Evolutionary conservation across 2,113 vertebrate genomes (phyloP), one percentile per base, ranked within the genome.

Genomic region (Protobothrops mucrosquamatus): DNA sequence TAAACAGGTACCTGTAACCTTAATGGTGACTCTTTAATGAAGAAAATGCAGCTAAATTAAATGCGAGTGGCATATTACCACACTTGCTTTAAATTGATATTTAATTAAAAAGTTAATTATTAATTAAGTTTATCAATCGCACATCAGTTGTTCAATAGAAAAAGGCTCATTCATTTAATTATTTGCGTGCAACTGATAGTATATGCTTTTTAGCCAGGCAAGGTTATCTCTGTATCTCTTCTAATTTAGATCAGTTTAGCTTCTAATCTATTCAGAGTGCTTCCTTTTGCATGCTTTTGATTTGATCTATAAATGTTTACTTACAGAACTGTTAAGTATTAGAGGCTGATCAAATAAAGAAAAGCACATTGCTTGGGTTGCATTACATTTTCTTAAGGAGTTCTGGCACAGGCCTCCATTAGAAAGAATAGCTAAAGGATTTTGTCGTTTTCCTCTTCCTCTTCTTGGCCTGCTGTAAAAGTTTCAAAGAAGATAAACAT

Each of bases 41-140:
- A 96, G 95, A 94, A 96, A 97, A 97, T 93, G 93, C 93, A 94
- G 95, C 92, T 95, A 94, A 96, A 95, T 96, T 96, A 94, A 97
- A 96, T 96, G 95, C 91, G 0, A 97, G 97, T 96, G 95, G 96
- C 97, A 96, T 96, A 96, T 96, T 97, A 95, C 94, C 95, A 96
- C 95, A 95, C 95, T 97, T 97, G 97, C 97, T 97, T 97, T 96
- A 97, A 96, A 98, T 97, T 98, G 96, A 97, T 97, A 98, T 97
- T 97, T 98, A 98, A 98, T 98, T 98, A 97, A 97, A 98, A 98
- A 98, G 95, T 98, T 98, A 98, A 98, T 98, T 98, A 98, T 98
- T 98, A 98, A 98, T 97, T 97, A 96, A 96, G 96, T 96, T 98
- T 98, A 98, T 98, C 96, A 95, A 97, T 97, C 91, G 93, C 95